Base-by-base conservation (phyloP, 2,888 invertebrate genomes). In the Thelaira solivaga region DNA sequence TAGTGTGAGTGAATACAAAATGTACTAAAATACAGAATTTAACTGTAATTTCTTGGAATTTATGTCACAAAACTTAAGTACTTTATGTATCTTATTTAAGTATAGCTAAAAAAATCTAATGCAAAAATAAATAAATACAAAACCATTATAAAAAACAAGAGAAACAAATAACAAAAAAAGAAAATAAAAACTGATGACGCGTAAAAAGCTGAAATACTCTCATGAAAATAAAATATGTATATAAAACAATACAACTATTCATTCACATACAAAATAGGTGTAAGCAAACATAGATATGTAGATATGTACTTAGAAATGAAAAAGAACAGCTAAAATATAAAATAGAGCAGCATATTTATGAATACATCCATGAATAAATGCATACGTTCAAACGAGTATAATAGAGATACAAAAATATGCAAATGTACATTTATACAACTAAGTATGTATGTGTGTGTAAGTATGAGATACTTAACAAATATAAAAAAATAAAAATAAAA, bases 401-500 rank as follows among this genome's bases (percentile, higher is more conserved):
- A 76, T 55, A 24, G 39, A 69, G 68, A 47, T 18, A 74, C 43
- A 65, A 31, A 34, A 34, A n/a, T 34, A 34, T 34, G n/a, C n/a
- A 11, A 34, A 1, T 2, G n/a, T n/a, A 34, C 4, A 34, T 34
- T 34, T 34, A 34, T 34, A n/a, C n/a, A n/a, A n/a, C 16, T 47
- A 31, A 4, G 3, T 36, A n/a, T 22, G 26, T 67, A 8, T 16
- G 22, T 43, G 22, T 34, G 11, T 31, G 41, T 20, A n/a, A n/a
- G 16, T n/a, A 68, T 24, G 51, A 18, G 29, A 64, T 47, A 39
- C n/a, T 13, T 16, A 36, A 61, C 29, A 64, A 81, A 83, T 83
- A 81, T 80, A 80, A 67, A 83, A 81, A 51, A 84, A 83, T 84
- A 83, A 80, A 82, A 82, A 82, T 53, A 41, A 80, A 64, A 73